A percentile compares a stretch with the other conserved stretches of the same genome.
phyloP scores from a whole-genome alignment of 1,140 invertebrate genomes.

The Oryzaephilus surinamensis region DNA sequence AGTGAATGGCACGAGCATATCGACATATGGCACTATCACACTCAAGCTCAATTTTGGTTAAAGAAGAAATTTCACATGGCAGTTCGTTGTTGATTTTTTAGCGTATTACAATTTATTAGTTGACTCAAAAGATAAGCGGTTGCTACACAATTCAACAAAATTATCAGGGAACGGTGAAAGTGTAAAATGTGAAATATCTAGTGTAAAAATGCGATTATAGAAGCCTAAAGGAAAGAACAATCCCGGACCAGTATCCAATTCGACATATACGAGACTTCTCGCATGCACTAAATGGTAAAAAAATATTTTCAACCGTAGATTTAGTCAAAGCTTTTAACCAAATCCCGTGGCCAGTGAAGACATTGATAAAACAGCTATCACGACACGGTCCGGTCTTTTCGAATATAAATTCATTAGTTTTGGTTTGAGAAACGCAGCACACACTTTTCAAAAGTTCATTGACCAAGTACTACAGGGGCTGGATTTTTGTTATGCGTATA shows the following conservation, averaged over 20 bases:
- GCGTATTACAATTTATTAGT: slow-evolving; percentile 27
- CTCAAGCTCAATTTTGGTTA: no score
- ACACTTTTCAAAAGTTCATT: slow-evolving; percentile 42
- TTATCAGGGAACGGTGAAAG: slow-evolving; percentile 19
- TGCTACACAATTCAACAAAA: slow-evolving; percentile 26
- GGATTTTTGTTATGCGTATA: slow-evolving; percentile 26
- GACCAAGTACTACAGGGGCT: slow-evolving; percentile 34
- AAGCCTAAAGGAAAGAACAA: slow-evolving; percentile 36
- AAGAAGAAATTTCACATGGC: no score
- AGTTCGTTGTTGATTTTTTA: slow-evolving; percentile 33
- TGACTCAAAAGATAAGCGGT: slow-evolving; percentile 22
- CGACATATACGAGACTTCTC: slow-evolving; percentile 28
- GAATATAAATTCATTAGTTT: slow-evolving; percentile 24
- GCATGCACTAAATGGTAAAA: slow-evolving; percentile 26
- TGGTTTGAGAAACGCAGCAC: slow-evolving; percentile 30
- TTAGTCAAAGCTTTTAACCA: slow-evolving; percentile 40
- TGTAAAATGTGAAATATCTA: slow-evolving; percentile 31
- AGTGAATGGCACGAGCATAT: no score
- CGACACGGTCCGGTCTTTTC: slow-evolving; percentile 32
- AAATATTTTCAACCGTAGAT: slow-evolving; percentile 40
- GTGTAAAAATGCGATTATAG: slow-evolving; percentile 38
- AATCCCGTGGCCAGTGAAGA: slow-evolving; percentile 30
- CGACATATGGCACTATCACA: no score
- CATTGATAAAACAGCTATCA: slow-evolving; percentile 32
- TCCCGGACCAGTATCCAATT: slow-evolving; percentile 32